These are phyloP conservation scores for Metallyticus violacea DNA, from an alignment of 2,888 invertebrate species.

Conservation along the genomic window DNA sequence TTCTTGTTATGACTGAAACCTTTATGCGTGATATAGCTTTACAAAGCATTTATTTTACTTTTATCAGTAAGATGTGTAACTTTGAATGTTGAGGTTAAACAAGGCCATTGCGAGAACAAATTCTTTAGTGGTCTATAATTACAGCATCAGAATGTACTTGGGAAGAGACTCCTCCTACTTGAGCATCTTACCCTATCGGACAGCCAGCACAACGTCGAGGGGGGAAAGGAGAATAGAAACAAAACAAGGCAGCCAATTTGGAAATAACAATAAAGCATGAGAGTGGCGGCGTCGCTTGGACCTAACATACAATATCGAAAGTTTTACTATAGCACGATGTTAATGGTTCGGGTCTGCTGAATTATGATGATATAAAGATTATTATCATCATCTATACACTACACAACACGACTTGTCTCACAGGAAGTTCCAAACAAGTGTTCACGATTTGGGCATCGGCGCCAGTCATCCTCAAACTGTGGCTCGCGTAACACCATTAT, in stretches of 20 bases:
- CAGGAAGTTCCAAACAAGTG: background rate
- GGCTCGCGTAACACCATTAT: background rate
- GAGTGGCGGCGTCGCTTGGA: background rate
- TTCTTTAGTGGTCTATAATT: background rate
- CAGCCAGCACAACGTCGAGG: background rate
- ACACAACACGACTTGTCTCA: background rate
- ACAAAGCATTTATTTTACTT: background rate
- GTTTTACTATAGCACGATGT: background rate
- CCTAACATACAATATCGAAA: background rate
- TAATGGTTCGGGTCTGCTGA: background rate
- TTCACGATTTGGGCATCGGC: background rate
- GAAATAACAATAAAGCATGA: slow-evolving; percentile 11
- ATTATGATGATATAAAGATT: background rate
- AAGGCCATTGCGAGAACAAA: background rate
- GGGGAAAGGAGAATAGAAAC: background rate
- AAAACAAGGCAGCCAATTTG: slow-evolving; percentile 7
- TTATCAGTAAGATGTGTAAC: background rate
- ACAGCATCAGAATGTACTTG: background rate
- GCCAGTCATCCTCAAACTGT: background rate
- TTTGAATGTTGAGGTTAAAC: background rate
- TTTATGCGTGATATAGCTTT: background rate
- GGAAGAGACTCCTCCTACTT: background rate
- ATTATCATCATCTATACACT: background rate
- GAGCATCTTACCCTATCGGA: background rate
- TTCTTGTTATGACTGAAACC: background rate